A percentile compares a stretch with the other conserved stretches of the same genome.
Conservation (phyloP, 2,888 invertebrate species). For the Aleiodes testaceus region DNA sequence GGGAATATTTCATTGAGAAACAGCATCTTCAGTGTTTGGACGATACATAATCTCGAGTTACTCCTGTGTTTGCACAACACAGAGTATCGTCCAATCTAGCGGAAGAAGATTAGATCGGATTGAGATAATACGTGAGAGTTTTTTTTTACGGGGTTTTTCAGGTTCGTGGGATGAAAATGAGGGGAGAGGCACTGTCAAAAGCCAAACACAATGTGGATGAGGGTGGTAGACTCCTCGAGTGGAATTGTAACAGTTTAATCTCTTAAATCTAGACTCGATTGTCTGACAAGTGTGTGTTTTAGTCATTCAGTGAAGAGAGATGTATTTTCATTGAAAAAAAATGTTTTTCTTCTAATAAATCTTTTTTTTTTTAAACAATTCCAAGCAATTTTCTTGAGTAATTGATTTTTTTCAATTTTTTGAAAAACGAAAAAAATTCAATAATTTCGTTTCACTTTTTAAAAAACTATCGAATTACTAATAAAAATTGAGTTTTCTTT, state of each 20-base stretch:
- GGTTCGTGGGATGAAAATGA: background rate
- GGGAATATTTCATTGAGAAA: background rate
- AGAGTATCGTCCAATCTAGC: slow-evolving; percentile 43
- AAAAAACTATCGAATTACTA: too few species aligned
- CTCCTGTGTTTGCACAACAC: slow-evolving; percentile 66
- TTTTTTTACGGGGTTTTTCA: background rate
- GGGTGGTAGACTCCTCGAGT: slow-evolving; percentile 13
- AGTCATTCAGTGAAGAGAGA: slow-evolving; percentile 14
- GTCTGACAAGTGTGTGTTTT: slow-evolving; percentile 4
- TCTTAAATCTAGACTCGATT: slow-evolving; percentile 11
- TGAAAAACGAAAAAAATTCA: too few species aligned
- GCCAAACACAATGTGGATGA: slow-evolving; percentile 38
- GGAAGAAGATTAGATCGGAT: slow-evolving; percentile 52
- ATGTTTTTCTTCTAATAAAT: too few species aligned
- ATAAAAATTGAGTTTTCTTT: too few species aligned
- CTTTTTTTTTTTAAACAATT: too few species aligned
- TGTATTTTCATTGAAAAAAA: slow-evolving; percentile 2
- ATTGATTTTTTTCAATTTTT: too few species aligned
- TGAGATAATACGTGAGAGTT: slow-evolving; percentile 45
- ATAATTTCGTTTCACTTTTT: too few species aligned
- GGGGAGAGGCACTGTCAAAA: slow-evolving; percentile 38
- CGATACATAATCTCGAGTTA: slow-evolving; percentile 59
- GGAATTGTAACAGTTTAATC: slow-evolving; percentile 36
- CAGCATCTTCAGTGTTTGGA: background rate
- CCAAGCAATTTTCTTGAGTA: too few species aligned